Percentiles rank a stretch among this genome's conserved stretches.
These are phyloP conservation scores for Drosophila ironensis DNA, from an alignment of 1,140 invertebrate genomes.

Conservation along the genomic window DNA sequence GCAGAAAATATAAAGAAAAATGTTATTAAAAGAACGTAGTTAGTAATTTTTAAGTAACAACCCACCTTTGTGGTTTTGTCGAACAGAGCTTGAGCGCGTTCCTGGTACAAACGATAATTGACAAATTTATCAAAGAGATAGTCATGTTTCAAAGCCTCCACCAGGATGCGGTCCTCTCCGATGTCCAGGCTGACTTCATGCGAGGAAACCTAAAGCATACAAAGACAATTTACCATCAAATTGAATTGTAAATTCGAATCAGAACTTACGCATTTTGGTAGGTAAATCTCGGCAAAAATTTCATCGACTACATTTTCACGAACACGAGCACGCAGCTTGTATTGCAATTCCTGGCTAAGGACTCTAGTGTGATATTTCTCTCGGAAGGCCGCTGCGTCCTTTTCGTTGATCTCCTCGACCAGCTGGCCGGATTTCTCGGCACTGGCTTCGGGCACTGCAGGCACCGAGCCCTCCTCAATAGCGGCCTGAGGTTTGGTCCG, in stretches of 20 bases:
- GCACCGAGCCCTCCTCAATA: no score
- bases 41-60: background rate
- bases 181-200: conserved; percentile 86
- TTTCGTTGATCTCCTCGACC: conserved; percentile 77
- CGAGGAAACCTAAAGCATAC: conserved; percentile 83
- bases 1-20: conserved; percentile 10
- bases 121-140: conserved; percentile 87
- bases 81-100: conserved; percentile 85
- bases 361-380: background rate
- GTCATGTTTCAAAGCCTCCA: conserved; percentile 84
- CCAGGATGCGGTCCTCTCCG: conserved; percentile 87
- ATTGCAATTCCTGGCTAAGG: conserved; percentile 61
- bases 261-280: conserved; percentile 81
- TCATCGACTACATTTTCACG: conserved; percentile 65
- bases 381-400: conserved; percentile 37
- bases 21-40: background rate
- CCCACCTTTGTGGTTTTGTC: conserved; percentile 82
- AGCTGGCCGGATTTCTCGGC: conserved; percentile 15
- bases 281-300: conserved; percentile 82
- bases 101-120: conserved; percentile 84
- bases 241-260: background rate
- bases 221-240: background rate
- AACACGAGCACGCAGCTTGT: conserved; percentile 80
- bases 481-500: conserved; percentile 25
- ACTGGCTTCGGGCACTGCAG: no score